phyloP scores from a whole-genome alignment of 2,113 vertebrate genomes.

The Damaliscus lunatus region DNA sequence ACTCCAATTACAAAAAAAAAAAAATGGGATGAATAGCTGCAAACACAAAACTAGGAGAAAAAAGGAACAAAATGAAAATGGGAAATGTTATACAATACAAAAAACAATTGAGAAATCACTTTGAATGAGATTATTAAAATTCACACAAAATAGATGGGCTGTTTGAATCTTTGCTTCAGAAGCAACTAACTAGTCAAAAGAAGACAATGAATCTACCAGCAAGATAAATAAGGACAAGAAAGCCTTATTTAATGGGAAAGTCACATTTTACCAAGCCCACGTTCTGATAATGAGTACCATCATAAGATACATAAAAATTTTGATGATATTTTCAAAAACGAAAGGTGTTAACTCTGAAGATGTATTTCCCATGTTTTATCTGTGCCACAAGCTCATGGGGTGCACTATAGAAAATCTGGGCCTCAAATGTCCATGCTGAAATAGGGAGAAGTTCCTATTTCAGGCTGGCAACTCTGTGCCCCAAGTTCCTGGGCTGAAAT shows the following conservation, averaged over 20 bases:
- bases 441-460: background rate
- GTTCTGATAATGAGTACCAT: background rate
- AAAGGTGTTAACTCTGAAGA: background rate
- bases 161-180: background rate
- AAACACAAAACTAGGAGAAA: background rate
- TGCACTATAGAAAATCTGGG: background rate
- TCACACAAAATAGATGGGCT: background rate
- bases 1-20: background rate
- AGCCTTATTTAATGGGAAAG: background rate
- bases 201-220: background rate
- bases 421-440: background rate
- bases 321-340: background rate
- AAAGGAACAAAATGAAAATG: background rate
- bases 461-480: no score
- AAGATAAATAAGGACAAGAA: background rate
- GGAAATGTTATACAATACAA: background rate
- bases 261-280: background rate
- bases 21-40: background rate
- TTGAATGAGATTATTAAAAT: background rate
- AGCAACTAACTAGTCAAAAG: background rate
- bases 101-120: background rate
- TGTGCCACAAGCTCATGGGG: background rate
- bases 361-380: background rate
- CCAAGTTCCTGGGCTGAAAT: background rate
- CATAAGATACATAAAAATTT: background rate